These are phyloP conservation scores for Masticophis lateralis DNA, from an alignment of 2,797 vertebrate species.

Conservation along the genomic window DNA sequence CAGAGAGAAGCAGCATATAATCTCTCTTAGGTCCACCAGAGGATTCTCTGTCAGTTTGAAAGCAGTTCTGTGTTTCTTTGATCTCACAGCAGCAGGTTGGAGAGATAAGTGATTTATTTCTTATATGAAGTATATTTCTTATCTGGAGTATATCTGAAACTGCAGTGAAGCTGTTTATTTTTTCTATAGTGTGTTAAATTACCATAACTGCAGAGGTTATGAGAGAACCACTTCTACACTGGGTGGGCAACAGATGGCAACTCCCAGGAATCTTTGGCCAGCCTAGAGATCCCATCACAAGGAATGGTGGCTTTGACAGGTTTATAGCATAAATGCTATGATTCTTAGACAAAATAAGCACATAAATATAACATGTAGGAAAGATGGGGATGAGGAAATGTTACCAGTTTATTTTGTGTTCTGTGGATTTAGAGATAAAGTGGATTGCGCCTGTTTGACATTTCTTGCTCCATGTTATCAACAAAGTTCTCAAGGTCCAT, in stretches of 20 bases:
- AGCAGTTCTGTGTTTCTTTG: neutral
- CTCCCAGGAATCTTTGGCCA: neutral
- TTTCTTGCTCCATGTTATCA: neutral
- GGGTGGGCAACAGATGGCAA: neutral
- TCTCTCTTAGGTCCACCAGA: neutral
- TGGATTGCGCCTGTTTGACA: neutral
- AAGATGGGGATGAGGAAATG: neutral
- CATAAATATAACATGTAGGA: neutral
- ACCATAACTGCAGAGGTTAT: neutral
- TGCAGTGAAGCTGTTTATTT: neutral
- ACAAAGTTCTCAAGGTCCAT: neutral
- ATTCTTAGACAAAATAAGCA: neutral
- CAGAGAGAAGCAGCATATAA: neutral
- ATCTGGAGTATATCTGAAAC: neutral
- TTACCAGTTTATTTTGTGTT: neutral
- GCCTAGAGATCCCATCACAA: neutral
- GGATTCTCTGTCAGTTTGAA: neutral
- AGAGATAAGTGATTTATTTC: neutral
- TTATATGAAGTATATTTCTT: neutral
- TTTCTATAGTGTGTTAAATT: neutral
- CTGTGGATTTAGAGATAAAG: neutral
- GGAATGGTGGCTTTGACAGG: neutral
- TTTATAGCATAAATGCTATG: neutral
- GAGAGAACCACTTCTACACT: neutral
- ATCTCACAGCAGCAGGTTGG: neutral